Evolutionary conservation across 2,797 vertebrate genomes (phyloP).

Genomic region (Pelochelys cantorii): DNA sequence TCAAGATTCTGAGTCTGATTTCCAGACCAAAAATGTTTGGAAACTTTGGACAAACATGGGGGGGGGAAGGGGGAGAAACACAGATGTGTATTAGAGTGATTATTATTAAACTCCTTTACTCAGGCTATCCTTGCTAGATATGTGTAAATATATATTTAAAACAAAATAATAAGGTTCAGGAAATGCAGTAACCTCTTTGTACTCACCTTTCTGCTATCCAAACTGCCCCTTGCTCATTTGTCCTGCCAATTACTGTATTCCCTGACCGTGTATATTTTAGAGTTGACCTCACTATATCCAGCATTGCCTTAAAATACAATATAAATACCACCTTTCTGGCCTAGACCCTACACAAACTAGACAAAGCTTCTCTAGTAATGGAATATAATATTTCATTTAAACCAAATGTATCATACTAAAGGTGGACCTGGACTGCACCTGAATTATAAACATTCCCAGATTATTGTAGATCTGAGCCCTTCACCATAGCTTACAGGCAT

Average conservation of each 20-base stretch:
- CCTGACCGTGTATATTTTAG: not conserved
- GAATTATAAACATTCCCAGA: not conserved
- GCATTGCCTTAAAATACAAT: not conserved
- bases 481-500: not conserved
- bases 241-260: not conserved
- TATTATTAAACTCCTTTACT: not conserved
- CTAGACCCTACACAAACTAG: not conserved
- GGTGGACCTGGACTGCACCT: not conserved
- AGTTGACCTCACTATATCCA: not conserved
- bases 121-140: not conserved
- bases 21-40: not conserved
- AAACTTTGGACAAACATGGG: not conserved
- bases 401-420: not conserved
- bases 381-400: not conserved
- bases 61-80: not conserved
- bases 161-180: not conserved
- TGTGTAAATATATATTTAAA: not conserved
- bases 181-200: not conserved
- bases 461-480: rapidly evolving
- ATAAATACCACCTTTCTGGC: not conserved
- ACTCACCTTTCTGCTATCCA: not conserved
- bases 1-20: not conserved
- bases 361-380: not conserved
- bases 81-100: not conserved
- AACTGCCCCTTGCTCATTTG: not conserved